Evolutionary conservation across 2,113 vertebrate genomes (phyloP), one percentile per base, ranked within the genome.

Genomic region (Vidua macroura): DNA sequence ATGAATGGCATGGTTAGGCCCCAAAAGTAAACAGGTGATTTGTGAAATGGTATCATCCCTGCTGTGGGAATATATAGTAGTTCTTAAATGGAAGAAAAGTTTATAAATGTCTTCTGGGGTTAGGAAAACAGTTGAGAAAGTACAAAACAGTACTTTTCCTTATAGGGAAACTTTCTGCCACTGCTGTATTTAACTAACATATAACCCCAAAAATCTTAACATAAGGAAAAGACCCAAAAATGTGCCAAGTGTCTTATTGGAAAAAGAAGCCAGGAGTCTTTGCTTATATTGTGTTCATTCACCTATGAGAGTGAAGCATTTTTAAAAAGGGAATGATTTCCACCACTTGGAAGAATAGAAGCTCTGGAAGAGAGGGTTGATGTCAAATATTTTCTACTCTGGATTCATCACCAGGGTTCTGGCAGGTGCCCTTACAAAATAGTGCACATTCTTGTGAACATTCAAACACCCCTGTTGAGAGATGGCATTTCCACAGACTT

Each of bases 381-480:
- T 81, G 56, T 84, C 64, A 95, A 83, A 33, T 92, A 56, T 84
- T 86, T 88, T 95, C 69, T 84, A 8, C 83, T 93, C 77, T 88
- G 86, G 64, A 46, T 93, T 90, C 48, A 63, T 63, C 94, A 93
- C 83, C 94, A 93, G 88, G 88, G 39, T 93, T 94, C 89, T 96
- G 95, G 92, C 89, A 82, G 89, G 78, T 97, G 58, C 46, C 25
- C 41, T 91, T 91, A 84, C 41, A 43, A 91, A 95, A 92, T 49
- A 93, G 49, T 15, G 24, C 49, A 46, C 88, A 58, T 89, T 68
- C 33, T 96, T 93, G 62, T 69, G 89, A 89, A 68, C 62, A 33
- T 72, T 89, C 55, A 82, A 70, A 64, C 69, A 64, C 46, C 62
- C 81, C 70, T 2, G 4, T 27, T 77, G 92, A 86, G 81, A 89